Evolutionary conservation across 2,888 invertebrate species (phyloP), one percentile per base, ranked within the genome.

Genomic region (Drosophila neutralis): DNA sequence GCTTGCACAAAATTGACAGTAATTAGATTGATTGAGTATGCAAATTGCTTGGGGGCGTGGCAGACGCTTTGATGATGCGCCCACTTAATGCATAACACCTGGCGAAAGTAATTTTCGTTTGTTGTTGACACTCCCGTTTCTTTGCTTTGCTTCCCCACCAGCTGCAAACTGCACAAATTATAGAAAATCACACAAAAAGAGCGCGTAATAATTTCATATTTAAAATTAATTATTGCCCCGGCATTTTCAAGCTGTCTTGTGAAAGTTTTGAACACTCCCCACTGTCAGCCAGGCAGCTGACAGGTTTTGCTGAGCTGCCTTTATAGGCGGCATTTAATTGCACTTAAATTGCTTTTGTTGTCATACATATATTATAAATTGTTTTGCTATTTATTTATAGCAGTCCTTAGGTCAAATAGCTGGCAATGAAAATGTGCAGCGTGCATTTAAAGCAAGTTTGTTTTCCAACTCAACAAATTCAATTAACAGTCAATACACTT

Each of bases 11-110:
- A 77, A 90, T 90, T 85, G 87, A 88, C 90, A 80, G 83, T 90
- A 87, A 87, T 87, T 87, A 90, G 87, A 87, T 87, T 90, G 91
- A 87, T 87, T 66, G 79, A 15, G 6, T 21, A 84, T 83, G 90
- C 83, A 78, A 84, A 89, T 73, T 63, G 71, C 74, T 45, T n/a
- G 2, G 40, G 52, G 65, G 67, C 57, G 69, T 80, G 78, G 69
- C 89, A 73, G 63, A 42, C 54, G 51, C 45, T 58, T 51, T 60
- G 40, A 40, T 56, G 56, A 56, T 27, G 61, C 61, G 54, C 52
- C 59, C 78, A 76, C 58, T 70, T 85, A 73, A 82, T 59, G 85
- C 83, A 80, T 70, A 69, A 63, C 54, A 87, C 70, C 84, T 73
- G 71, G 90, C 88, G 86, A 87, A 87, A 87, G 86, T 90, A 68